Evolutionary conservation across 2,888 invertebrate species (phyloP), one percentile per base, ranked within the genome.

Genomic region (Chymomyza caudatula): DNA sequence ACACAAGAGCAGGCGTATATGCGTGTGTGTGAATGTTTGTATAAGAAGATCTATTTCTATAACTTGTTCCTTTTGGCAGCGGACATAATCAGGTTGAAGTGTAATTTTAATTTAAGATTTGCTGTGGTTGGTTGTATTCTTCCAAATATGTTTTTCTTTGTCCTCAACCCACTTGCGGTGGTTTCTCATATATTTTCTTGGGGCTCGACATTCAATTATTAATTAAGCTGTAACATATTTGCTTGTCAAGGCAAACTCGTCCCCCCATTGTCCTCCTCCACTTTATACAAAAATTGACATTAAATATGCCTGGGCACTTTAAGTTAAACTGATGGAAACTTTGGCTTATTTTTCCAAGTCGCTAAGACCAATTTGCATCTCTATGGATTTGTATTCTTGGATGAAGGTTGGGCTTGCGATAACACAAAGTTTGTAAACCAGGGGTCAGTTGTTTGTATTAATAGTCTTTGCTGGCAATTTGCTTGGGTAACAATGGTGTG

Each of bases 21-120:
- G n/a, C n/a, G 20, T 60, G 43, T 62, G 22, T 60, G 23, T 60
- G 20, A 58, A 29, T 54, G 29, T 59, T 8, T 54, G 8, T n/a
- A 11, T 11, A 47, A 57, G 69, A 60, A 65, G 80, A 77, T 73
- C 71, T 85, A 80, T 80, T 80, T 77, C 83, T 74, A 77, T 74
- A 83, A 83, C 76, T 79, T 86, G 76, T 58, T 81, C 76, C 72
- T 71, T 79, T 80, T 73, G 75, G 73, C 70, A 56, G 69, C 69
- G 75, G 73, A 77, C 78, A 75, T 75, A 75, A 77, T 73, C 75
- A 77, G 80, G 62, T 71, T 83, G 77, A 85, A 85, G 76, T 77
- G 86, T 86, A 86, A 86, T 83, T 83, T 83, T 80, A 83, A 83
- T 83, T 83, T 83, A 86, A 83, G 86, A 83, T 83, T 86, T 83